Evolutionary conservation across 2,797 vertebrate genomes (phyloP).

Genomic region (Tolypeutes matacus): DNA sequence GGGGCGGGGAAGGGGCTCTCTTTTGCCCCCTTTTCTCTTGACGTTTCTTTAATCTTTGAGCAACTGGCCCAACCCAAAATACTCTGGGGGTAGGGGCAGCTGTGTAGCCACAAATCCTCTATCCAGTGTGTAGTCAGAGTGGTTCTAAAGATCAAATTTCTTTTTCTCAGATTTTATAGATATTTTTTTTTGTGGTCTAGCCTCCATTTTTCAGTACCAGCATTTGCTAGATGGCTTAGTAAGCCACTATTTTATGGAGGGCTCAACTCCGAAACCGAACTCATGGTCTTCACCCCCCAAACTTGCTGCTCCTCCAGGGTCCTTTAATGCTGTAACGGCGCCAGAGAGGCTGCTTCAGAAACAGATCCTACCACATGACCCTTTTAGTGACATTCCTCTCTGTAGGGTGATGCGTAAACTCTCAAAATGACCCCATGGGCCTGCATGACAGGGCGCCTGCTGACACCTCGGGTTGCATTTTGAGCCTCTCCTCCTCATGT

Average conservation of each 20-base stretch:
- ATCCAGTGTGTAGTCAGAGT: neutral
- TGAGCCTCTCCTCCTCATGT: neutral
- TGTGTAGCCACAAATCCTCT: neutral
- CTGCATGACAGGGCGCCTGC: accelerated
- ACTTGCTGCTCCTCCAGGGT: neutral
- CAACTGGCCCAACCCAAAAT: neutral
- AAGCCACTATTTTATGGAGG: neutral
- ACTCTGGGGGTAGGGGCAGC: neutral
- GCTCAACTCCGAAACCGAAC: neutral
- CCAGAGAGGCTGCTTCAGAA: neutral
- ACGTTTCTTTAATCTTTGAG: constrained; percentile 21
- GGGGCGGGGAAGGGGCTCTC: neutral
- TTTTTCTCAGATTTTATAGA: constrained; percentile 48
- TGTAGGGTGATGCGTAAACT: neutral
- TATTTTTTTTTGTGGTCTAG: neutral
- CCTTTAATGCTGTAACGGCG: neutral
- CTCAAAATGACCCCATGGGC: neutral
- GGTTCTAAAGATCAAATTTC: constrained; percentile 20
- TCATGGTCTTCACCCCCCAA: too few relatives aligned
- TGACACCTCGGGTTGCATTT: neutral
- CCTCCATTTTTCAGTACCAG: neutral
- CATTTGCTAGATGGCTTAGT: neutral
- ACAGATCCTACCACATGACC: neutral
- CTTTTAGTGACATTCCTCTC: neutral
- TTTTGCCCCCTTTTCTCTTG: neutral